Percentiles rank a stretch among this genome's conserved stretches.
phyloP scores from a whole-genome alignment of 2,888 invertebrate species.

The Dryadula phaetusa region DNA sequence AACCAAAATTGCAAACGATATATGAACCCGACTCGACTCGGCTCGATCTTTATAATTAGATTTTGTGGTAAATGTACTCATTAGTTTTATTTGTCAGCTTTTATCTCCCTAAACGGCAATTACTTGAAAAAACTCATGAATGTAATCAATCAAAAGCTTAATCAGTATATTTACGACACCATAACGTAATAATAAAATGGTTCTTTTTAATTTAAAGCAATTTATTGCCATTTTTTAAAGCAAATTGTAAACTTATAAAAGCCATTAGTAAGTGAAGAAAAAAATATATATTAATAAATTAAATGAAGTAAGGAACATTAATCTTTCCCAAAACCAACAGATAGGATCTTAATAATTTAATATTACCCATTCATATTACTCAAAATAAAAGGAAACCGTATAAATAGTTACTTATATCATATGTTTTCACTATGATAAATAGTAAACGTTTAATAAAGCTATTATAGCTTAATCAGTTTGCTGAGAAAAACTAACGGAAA shows the following conservation, averaged over 20 bases:
- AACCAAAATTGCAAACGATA: no score
- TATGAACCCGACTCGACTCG: no score
- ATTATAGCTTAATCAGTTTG: background rate
- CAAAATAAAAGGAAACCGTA: background rate
- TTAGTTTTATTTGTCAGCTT: background rate
- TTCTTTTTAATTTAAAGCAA: background rate
- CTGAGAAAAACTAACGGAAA: no score
- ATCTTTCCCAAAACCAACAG: background rate
- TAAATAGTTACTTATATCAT: background rate
- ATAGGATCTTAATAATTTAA: background rate
- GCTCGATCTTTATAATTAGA: no score
- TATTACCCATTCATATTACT: slow-evolving; percentile 1
- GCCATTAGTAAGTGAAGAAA: background rate
- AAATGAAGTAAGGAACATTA: background rate
- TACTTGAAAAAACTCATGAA: background rate
- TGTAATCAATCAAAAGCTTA: slow-evolving; percentile 1
- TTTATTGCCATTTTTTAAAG: background rate
- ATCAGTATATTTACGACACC: background rate
- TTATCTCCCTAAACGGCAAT: background rate
- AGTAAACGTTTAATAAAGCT: background rate
- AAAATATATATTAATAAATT: background rate
- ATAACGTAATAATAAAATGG: background rate
- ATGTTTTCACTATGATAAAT: background rate
- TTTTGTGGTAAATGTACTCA: background rate
- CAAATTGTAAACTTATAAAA: background rate